phyloP scores from a whole-genome alignment of 92 coral and sea anemone species.

The Zoanthus sociatus region DNA sequence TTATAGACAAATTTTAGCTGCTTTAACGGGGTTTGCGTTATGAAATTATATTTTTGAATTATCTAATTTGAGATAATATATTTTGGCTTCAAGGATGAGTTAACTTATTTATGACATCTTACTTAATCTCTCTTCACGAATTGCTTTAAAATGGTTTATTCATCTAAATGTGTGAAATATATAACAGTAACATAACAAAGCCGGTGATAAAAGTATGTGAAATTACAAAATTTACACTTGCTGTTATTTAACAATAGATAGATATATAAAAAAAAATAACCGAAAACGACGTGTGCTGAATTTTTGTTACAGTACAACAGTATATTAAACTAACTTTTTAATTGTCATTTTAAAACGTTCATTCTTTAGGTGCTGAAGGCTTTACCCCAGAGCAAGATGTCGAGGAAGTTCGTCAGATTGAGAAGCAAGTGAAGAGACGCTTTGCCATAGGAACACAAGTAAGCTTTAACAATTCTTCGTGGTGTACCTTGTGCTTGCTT shows the following conservation, averaged over 20 bases:
- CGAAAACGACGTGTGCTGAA: background rate
- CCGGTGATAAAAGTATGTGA: too few species aligned
- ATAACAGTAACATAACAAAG: background rate
- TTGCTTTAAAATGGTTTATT: background rate
- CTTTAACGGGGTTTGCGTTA: too few species aligned
- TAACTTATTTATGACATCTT: background rate
- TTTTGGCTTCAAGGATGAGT: constrained; percentile 9
- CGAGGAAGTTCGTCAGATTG: constrained; percentile 95
- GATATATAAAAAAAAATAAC: background rate
- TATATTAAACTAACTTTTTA: background rate
- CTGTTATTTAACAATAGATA: background rate
- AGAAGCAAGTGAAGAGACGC: constrained; percentile 91
- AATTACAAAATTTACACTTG: too few species aligned
- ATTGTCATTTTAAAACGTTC: background rate
- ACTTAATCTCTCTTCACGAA: background rate
- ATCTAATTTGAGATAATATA: constrained; percentile 11
- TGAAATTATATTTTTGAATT: too few species aligned
- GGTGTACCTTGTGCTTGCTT: too few species aligned
- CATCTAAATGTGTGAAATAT: too few species aligned
- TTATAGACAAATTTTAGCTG: too few species aligned
- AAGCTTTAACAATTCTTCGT: background rate
- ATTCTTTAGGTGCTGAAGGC: constrained; percentile 83
- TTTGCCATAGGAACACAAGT: constrained; percentile 99
- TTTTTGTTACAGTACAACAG: background rate
- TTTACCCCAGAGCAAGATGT: constrained; percentile 98